Evolutionary conservation across 2,888 invertebrate genomes (phyloP).

Genomic region (Thymelicus lineola): DNA sequence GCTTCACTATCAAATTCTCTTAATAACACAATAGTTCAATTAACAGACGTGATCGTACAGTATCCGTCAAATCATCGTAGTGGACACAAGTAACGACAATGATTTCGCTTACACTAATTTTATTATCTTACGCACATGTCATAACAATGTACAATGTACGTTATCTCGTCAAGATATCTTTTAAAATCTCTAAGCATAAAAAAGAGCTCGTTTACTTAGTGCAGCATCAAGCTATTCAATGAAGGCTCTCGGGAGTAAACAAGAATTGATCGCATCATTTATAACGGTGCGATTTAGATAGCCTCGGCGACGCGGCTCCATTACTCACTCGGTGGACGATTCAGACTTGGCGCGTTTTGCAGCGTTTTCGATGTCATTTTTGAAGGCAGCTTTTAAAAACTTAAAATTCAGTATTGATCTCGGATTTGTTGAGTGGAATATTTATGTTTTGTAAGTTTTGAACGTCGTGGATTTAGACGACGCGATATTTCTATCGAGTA

Average conservation of each 20-base stretch:
- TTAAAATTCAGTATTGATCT: slow-evolving; percentile 8
- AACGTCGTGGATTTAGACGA: too few relatives aligned
- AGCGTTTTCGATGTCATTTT: slow-evolving; percentile 37
- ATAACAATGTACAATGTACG: not conserved
- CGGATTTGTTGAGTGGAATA: not conserved
- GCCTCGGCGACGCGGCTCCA: slow-evolving; percentile 53
- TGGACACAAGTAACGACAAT: too few relatives aligned
- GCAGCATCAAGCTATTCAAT: slow-evolving; percentile 46
- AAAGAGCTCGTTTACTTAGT: slow-evolving; percentile 33
- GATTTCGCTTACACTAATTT: not conserved
- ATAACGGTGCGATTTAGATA: slow-evolving; percentile 74
- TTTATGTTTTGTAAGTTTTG: too few relatives aligned
- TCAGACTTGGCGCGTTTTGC: slow-evolving; percentile 34
- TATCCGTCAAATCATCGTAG: too few relatives aligned
- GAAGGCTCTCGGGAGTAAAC: slow-evolving; percentile 62
- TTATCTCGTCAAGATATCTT: slow-evolving; percentile 8
- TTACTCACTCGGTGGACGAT: slow-evolving; percentile 48
- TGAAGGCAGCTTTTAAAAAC: slow-evolving; percentile 25
- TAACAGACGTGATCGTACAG: too few relatives aligned
- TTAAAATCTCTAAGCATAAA: slow-evolving; percentile 32
- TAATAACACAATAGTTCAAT: too few relatives aligned
- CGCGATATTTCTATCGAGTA: too few relatives aligned
- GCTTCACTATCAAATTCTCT: too few relatives aligned
- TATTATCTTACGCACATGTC: not conserved
- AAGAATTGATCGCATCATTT: slow-evolving; percentile 79